These are phyloP conservation scores for Casuarius casuarius DNA, from an alignment of 2,113 vertebrate species.

Conservation along the genomic window DNA sequence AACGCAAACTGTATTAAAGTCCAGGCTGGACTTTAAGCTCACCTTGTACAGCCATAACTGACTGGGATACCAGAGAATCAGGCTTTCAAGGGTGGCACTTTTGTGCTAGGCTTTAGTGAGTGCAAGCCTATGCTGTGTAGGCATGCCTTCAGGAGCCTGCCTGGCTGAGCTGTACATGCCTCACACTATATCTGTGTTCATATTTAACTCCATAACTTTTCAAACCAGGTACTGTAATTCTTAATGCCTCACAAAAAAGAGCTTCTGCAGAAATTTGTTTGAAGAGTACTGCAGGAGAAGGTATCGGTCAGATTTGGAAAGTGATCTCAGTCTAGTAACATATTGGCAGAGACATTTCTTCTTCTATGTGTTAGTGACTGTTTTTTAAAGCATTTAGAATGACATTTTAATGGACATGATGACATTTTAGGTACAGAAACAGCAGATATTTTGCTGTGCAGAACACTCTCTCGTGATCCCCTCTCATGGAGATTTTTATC, in stretches of 20 bases:
- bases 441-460: neutral
- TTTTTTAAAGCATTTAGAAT: neutral
- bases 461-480: neutral
- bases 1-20: neutral
- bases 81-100: neutral
- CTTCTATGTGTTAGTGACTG: neutral
- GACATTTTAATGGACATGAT: neutral
- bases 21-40: neutral
- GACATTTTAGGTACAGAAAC: neutral
- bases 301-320: neutral
- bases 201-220: neutral
- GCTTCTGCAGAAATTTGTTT: neutral
- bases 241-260: neutral
- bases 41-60: accelerated
- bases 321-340: neutral
- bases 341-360: neutral
- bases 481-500: neutral
- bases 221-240: neutral
- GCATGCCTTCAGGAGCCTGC: neutral
- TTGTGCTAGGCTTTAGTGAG: neutral
- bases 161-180: neutral
- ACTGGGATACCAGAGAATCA: neutral
- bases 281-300: neutral
- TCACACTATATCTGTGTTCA: neutral
- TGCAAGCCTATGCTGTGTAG: neutral